Base-by-base conservation (phyloP, 92 coral and sea anemone genomes). In the Porites cylindrica region DNA sequence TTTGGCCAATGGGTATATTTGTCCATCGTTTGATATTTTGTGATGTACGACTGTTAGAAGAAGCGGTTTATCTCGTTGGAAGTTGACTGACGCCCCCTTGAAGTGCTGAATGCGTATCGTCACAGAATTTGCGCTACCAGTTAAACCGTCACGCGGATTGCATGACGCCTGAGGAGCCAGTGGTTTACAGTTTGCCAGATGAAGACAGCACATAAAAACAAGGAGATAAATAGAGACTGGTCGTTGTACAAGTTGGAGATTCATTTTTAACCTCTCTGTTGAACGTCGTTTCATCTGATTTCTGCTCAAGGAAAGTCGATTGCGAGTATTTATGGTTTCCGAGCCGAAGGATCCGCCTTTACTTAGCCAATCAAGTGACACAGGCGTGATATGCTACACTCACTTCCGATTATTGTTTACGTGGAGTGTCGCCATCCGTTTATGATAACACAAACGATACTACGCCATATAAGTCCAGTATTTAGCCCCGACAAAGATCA, bases 21-120 rank as follows among this genome's bases (percentile, higher is more conserved):
- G 68, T 10, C 91, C 91, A 56, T 92, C 86, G 66, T 70, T 90
- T 61, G 71, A 19, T 54, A 92, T 50, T 21, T 85, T 86, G 64
- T 86, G 84, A 21, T 71, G 77, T 0, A 73, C 63, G 9, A 53
- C 64, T 4, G 79, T 61, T 18, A 73, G 51, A 0, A 64, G 66
- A 73, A 72, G 87, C 17, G 79, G 87, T 51, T 51, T 61, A 38
- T 74, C 71, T 14, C 65, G 68, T 16, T 60, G 73, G 80, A 83
- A 83, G 47, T 83, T 83, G 6, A 74, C 65, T 1, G 87, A 83
- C 10, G 17, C 13, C 19, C 64, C 54, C 3, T 14, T 73, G 80
- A 73, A 83, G 26, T 73, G 87, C 23, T 75, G 51, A 83, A 83
- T 73, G 21, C 74, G 73, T 4, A 83, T 50, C 62, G 75, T 51